Percentiles rank a stretch among this genome's conserved stretches.
phyloP scores from a whole-genome alignment of 2,888 invertebrate species.

The Drosophila eohydei region DNA sequence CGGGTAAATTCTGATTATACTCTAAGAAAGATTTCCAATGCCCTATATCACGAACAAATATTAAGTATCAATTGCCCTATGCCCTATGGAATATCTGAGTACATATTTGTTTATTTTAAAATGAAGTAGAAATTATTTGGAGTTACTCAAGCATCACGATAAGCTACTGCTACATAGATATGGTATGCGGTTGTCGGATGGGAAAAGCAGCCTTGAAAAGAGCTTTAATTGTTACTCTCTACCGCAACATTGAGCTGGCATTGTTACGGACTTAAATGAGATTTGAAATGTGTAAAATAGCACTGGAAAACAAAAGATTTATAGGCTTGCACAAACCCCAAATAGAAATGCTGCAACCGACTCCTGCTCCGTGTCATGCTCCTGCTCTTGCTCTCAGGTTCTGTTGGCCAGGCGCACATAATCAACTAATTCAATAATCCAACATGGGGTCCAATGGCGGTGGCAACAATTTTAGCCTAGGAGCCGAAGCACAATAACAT shows the following conservation, averaged over 20 bases:
- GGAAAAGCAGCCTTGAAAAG: background rate
- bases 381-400: constrained; percentile 4
- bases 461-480: constrained; percentile 23
- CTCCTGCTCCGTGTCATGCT: background rate
- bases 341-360: constrained; percentile 46
- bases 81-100: too few species aligned
- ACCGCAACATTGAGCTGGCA: constrained; percentile 64
- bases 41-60: too few species aligned
- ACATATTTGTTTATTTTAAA: background rate
- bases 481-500: constrained; percentile 47
- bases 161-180: background rate
- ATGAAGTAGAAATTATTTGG: background rate
- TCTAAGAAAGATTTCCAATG: too few species aligned
- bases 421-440: constrained; percentile 80
- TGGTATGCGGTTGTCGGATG: background rate
- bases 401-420: constrained; percentile 34
- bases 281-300: constrained; percentile 58
- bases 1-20: too few species aligned
- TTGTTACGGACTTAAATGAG: constrained; percentile 70
- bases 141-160: constrained; percentile 15
- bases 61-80: too few species aligned
- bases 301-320: constrained; percentile 62
- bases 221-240: constrained; percentile 38
- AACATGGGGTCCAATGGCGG: constrained; percentile 30
- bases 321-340: constrained; percentile 48